Conservation (phyloP, 23 tunicate genomes). For the Halocynthia aurantium region DNA sequence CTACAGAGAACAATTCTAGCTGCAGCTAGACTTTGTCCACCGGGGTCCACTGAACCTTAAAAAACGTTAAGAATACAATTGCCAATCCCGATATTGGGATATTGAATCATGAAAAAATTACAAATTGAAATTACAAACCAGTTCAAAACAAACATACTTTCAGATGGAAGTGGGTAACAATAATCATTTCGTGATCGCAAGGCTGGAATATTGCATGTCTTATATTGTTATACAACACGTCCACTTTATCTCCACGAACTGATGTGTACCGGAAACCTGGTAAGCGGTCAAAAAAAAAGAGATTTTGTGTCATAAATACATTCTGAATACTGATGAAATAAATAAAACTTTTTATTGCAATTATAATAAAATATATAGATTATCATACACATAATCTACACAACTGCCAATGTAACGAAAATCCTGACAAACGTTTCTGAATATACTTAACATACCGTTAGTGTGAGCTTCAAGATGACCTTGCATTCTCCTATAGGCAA, state of each 20-base stretch:
- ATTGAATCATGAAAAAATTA: background rate
- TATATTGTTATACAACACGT: constrained; percentile 88
- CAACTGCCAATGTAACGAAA: background rate
- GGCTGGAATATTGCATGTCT: constrained; percentile 94
- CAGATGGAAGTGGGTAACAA: constrained; percentile 86
- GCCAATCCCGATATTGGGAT: too few relatives aligned
- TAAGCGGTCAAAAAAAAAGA: background rate
- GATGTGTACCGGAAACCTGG: constrained; percentile 96
- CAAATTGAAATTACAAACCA: background rate
- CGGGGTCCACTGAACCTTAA: too few relatives aligned
- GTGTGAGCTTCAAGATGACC: constrained; percentile 97
- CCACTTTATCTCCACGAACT: constrained; percentile 93
- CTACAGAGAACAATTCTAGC: too few relatives aligned
- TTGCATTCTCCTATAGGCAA: constrained; percentile 91
- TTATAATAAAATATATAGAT: background rate
- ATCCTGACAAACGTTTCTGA: background rate
- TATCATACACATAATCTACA: background rate
- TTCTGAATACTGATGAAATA: background rate
- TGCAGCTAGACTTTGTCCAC: too few relatives aligned
- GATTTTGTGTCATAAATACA: background rate
- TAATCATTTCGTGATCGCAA: constrained; percentile 96
- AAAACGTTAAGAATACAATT: too few relatives aligned
- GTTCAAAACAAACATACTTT: constrained; percentile 30
- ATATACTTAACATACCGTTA: constrained; percentile 49
- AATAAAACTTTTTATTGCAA: background rate